phyloP scores from a whole-genome alignment of 2,797 vertebrate species.

The Malurus leucopterus region DNA sequence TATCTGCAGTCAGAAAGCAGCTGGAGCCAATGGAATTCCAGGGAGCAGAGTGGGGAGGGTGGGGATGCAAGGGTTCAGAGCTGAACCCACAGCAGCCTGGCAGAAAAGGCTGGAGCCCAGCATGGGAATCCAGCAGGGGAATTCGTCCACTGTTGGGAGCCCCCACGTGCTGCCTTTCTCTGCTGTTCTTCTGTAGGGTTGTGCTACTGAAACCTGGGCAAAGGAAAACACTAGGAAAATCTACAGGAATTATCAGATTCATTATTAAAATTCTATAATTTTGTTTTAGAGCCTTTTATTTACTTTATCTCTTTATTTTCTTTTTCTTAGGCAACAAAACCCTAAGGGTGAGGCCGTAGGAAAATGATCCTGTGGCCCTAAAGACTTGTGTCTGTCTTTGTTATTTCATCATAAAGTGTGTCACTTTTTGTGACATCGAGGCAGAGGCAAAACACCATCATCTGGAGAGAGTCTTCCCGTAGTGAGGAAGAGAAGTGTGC shows the following conservation, averaged over 20 bases:
- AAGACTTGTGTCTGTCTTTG: neutral
- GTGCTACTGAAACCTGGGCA: neutral
- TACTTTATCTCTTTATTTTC: neutral
- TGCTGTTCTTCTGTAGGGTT: neutral
- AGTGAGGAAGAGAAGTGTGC: neutral
- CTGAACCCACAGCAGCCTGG: neutral
- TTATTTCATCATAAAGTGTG: neutral
- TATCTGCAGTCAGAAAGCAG: neutral
- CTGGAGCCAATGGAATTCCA: neutral
- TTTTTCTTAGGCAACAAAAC: neutral
- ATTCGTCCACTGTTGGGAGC: accelerated
- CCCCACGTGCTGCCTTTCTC: neutral
- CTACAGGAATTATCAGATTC: neutral
- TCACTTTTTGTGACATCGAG: neutral
- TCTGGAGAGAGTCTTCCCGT: neutral
- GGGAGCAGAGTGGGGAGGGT: neutral
- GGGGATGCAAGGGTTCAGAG: neutral
- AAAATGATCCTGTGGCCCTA: neutral
- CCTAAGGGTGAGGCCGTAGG: neutral
- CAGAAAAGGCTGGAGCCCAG: neutral
- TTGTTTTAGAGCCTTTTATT: neutral
- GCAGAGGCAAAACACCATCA: neutral
- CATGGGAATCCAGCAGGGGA: neutral
- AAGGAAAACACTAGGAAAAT: neutral
- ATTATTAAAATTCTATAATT: neutral